Conservation (phyloP, 2,113 vertebrate genomes). For the Salvelinus namaycush region DNA sequence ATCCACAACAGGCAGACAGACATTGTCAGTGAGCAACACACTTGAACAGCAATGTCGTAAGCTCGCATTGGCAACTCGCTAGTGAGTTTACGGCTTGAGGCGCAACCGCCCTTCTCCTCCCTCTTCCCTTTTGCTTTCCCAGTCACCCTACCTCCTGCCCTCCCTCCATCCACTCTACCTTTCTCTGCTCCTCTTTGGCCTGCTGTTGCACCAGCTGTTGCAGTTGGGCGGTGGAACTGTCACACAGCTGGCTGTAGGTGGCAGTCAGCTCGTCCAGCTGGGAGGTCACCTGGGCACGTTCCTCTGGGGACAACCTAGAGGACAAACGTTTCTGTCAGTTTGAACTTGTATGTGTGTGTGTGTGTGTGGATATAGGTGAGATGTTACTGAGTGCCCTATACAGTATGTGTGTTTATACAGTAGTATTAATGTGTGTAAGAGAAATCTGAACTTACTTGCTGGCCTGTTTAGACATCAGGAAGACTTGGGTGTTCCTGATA, state of each 20-base stretch:
- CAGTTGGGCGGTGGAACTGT: conserved; percentile 82
- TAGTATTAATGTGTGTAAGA: not conserved
- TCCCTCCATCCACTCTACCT: conserved; percentile 75
- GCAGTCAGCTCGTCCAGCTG: conserved; percentile 82
- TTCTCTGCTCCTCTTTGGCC: conserved; percentile 89
- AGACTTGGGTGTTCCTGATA: conserved; percentile 88
- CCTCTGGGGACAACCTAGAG: conserved; percentile 83
- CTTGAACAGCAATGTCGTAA: conserved; percentile 31
- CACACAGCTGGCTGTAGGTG: conserved; percentile 86
- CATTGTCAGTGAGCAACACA: conserved; percentile 1
- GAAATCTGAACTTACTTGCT: conserved; percentile 83
- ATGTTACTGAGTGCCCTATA: too few species aligned
- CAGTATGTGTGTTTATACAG: not conserved
- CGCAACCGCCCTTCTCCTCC: not conserved
- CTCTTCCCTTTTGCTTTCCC: not conserved
- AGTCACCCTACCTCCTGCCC: not conserved
- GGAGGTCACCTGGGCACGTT: conserved; percentile 81
- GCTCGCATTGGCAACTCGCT: not conserved
- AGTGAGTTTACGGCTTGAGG: not conserved
- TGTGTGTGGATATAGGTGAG: not conserved
- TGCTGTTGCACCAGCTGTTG: conserved; percentile 90
- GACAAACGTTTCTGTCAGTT: not conserved
- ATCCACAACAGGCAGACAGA: conserved; percentile 10
- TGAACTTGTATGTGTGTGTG: not conserved
- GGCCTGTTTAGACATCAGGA: conserved; percentile 89